Evolutionary conservation across 2,797 vertebrate genomes (phyloP), one percentile per base, ranked within the genome.

Genomic region (Enteromius viviparus): DNA sequence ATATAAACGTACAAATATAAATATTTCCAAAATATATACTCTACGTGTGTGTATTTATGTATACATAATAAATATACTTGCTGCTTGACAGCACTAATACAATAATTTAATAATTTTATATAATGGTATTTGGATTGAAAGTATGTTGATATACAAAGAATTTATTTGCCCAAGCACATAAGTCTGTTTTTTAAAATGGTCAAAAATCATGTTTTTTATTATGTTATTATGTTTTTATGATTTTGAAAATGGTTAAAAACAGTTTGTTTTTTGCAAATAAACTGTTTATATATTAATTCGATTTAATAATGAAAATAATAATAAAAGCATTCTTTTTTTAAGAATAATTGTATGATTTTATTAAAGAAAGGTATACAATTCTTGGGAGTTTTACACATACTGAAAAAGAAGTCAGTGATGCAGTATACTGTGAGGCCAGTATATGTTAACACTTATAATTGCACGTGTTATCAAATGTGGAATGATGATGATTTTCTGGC

Each of bases 391-490:
- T 34, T 1, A 74, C 26, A 72, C 10, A 21, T 10, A 14, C 21
- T 53, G 5, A 49, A 47, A 29, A 32, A 29, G 4, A 5, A 34
- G 49, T 53, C 49, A 74, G 29, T 53, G 49, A 34, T 74, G 6
- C 29, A 74, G 26, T 17, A 19, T 64, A 64, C 26, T 14, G 19
- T n/a, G 34, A 55, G 32, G 29, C 19, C 32, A 76, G 21, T 12
- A n/a, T 34, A 74, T 37, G 19, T 74, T 26, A 68, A 40, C 34
- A 68, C 65, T n/a, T 72, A 51, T 72, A 72, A 72, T 51, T 51
- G 6, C 19, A 14, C 32, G 32, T 75, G 34, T 58, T 76, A 58
- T 76, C 53, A 42, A 17, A 37, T 1, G 2, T 77, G 15, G 40
- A 77, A 64, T 77, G 55, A 37, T 45, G 1, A 1, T 12, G n/a